Conservation (phyloP, 53 echinoderm and acorn worm genomes). For the Apostichopus leukothele region DNA sequence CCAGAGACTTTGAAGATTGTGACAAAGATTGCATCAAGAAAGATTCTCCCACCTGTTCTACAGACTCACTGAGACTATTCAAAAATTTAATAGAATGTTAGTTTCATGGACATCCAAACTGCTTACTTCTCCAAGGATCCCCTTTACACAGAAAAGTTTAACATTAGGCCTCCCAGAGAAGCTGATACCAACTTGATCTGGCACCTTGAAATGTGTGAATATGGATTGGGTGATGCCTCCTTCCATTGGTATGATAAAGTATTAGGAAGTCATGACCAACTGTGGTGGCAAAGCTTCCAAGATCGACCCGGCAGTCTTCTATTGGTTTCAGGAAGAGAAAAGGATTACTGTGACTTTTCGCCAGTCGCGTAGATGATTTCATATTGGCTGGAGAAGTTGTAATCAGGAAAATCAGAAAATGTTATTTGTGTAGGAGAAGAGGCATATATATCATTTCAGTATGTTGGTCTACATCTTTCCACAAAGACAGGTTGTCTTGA, state of each 20-base stretch:
- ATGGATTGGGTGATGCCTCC: constrained; percentile 15
- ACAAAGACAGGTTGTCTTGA: neutral
- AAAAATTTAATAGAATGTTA: neutral
- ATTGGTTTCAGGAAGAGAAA: neutral
- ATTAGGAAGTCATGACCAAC: neutral
- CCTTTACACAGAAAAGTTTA: neutral
- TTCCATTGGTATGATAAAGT: neutral
- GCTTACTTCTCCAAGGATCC: neutral
- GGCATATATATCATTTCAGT: neutral
- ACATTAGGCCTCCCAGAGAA: neutral
- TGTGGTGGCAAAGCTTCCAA: constrained; percentile 7
- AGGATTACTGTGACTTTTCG: constrained; percentile 6
- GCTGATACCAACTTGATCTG: neutral
- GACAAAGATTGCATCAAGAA: neutral
- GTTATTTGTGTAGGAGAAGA: constrained; percentile 20
- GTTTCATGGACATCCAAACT: constrained; percentile 15
- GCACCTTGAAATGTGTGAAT: constrained; percentile 12
- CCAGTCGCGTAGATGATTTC: constrained; percentile 28
- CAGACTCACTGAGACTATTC: neutral
- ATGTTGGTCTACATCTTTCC: constrained; percentile 4
- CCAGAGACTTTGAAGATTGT: neutral
- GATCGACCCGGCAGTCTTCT: constrained; percentile 15
- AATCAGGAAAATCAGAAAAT: neutral
- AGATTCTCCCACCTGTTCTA: constrained; percentile 27
- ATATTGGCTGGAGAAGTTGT: constrained; percentile 10